Evolutionary conservation across 92 coral and sea anemone genomes (phyloP).

Genomic region (Epizoanthus stellaris): DNA sequence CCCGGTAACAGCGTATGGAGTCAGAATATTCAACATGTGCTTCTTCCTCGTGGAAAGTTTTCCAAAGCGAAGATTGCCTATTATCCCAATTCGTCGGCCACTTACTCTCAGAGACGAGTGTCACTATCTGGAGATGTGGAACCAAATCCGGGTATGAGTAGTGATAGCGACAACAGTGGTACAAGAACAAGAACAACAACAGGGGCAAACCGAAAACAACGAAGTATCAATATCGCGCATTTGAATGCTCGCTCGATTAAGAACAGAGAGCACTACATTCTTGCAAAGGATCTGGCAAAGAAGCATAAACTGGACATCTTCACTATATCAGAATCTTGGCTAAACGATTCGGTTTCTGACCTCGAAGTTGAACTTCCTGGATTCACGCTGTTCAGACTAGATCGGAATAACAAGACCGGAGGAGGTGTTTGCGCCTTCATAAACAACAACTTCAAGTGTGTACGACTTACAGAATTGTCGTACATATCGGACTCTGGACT

Average conservation of each 20-base stretch:
- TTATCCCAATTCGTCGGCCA: conserved; percentile 27
- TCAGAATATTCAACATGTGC: background rate
- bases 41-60: background rate
- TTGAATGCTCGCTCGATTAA: conserved; percentile 47
- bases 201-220: conserved; percentile 27
- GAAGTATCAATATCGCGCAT: conserved; percentile 36
- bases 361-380: conserved; percentile 43
- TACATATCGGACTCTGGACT: conserved; percentile 25
- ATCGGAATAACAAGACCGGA: conserved; percentile 10
- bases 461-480: conserved; percentile 28
- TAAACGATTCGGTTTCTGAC: conserved; percentile 31
- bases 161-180: background rate
- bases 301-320: conserved; percentile 43
- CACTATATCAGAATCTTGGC: conserved; percentile 51
- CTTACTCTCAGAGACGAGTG: conserved; percentile 33
- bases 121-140: conserved; percentile 18
- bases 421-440: conserved; percentile 38
- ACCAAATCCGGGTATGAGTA: conserved; percentile 26
- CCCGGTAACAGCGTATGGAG: too few species aligned
- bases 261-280: conserved; percentile 45
- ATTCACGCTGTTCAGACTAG: conserved; percentile 15
- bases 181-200: background rate
- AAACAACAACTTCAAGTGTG: conserved; percentile 25
- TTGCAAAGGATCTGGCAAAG: conserved; percentile 32
- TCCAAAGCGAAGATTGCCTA: background rate